These are phyloP conservation scores for Natator depressus DNA, from an alignment of 2,113 vertebrate genomes.

Conservation along the genomic window DNA sequence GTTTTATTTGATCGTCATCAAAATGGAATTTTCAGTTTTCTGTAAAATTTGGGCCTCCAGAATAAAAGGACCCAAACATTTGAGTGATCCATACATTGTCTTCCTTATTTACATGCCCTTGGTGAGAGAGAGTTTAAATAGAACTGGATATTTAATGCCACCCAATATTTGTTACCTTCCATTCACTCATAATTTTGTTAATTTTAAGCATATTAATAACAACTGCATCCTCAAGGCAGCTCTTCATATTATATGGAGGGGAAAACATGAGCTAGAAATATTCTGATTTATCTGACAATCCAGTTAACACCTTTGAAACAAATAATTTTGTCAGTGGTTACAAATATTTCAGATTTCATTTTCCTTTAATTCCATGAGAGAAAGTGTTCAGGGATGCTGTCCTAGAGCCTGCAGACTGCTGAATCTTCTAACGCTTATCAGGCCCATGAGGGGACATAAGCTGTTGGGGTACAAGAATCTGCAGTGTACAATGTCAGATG, in stretches of 20 bases:
- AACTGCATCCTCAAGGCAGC: constrained; percentile 36
- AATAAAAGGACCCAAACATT: constrained; percentile 13
- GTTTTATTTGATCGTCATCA: neutral
- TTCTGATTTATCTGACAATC: neutral
- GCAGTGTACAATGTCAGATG: neutral
- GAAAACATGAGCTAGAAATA: constrained; percentile 40
- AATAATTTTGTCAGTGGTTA: neutral
- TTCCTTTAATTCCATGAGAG: neutral
- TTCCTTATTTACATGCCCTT: neutral
- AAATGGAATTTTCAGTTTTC: neutral
- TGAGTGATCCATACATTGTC: constrained; percentile 27
- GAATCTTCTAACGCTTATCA: neutral
- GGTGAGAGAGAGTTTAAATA: constrained; percentile 33
- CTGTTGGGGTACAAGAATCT: neutral
- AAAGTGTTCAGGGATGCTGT: neutral
- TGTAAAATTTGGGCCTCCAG: neutral
- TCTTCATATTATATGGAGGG: constrained; percentile 20
- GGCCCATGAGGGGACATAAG: neutral
- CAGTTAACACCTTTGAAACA: constrained; percentile 5
- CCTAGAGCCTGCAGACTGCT: neutral
- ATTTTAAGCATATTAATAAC: constrained; percentile 51
- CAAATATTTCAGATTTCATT: neutral
- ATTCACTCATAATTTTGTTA: constrained; percentile 43
- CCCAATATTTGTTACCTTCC: constrained; percentile 50
- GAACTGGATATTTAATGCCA: constrained; percentile 40